Conservation (phyloP, 2,113 vertebrate genomes). For the Urocolius indicus region DNA sequence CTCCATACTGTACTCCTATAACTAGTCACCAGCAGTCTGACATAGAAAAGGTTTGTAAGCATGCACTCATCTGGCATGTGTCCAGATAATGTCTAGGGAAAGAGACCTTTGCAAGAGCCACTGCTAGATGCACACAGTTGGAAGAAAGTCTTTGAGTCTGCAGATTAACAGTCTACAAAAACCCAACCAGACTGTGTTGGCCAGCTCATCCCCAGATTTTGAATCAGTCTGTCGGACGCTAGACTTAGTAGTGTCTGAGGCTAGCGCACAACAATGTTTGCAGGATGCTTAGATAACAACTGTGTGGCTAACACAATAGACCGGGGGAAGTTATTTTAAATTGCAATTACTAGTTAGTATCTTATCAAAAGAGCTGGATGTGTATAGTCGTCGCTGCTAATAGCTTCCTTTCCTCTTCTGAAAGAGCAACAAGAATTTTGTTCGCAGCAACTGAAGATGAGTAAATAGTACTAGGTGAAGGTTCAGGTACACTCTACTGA, state of each 20-base stretch:
- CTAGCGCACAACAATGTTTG: background rate
- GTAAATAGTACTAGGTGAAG: background rate
- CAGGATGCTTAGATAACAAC: conserved; percentile 5
- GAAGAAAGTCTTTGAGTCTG: background rate
- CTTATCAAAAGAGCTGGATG: conserved; percentile 21
- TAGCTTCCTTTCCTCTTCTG: conserved; percentile 3
- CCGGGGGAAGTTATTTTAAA: conserved; percentile 34
- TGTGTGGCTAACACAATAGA: background rate
- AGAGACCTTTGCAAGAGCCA: background rate
- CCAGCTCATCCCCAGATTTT: background rate
- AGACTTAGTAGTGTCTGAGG: background rate
- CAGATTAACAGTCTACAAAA: background rate
- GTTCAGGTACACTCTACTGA: background rate
- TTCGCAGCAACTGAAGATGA: background rate
- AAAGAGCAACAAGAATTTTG: conserved; percentile 2
- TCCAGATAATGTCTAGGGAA: background rate
- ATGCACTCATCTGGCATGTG: fast-evolving
- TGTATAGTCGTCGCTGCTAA: background rate
- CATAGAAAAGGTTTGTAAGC: background rate
- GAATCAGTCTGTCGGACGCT: background rate
- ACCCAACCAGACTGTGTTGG: background rate
- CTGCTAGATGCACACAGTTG: background rate
- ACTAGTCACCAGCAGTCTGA: background rate
- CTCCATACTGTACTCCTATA: background rate
- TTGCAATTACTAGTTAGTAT: background rate